phyloP scores from a whole-genome alignment of 2,113 vertebrate genomes.

The Ia io region DNA sequence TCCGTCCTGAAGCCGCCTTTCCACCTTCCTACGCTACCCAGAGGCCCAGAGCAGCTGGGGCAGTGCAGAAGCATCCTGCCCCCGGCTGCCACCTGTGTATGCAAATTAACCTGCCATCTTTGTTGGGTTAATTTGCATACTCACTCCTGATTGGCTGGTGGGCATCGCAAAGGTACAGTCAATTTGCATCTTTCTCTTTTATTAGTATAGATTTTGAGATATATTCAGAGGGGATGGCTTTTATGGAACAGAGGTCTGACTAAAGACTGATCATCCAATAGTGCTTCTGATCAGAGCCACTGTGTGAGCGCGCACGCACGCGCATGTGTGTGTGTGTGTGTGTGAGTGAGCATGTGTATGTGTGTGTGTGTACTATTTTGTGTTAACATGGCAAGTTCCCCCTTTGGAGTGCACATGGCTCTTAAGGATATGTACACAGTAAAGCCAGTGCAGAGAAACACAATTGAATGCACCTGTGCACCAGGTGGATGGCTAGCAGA shows the following conservation, averaged over 20 bases:
- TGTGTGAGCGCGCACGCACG: neutral
- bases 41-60: no score
- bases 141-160: no score
- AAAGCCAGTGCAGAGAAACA: neutral
- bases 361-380: neutral
- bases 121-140: no score
- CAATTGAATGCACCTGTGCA: neutral
- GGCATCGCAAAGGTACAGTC: no score
- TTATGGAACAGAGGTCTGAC: neutral
- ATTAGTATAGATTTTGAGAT: neutral
- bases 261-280: neutral
- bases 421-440: neutral
- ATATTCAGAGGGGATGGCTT: neutral
- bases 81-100: no score
- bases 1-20: no score
- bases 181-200: no score
- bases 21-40: no score
- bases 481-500: fast-evolving
- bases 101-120: no score
- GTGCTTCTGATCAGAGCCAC: neutral
- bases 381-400: neutral
- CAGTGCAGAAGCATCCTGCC: no score
- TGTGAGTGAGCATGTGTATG: no score
- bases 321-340: neutral
- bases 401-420: neutral